Percentiles rank a stretch among this genome's conserved stretches.
Conservation (phyloP, 2,888 invertebrate species). For the Ethmia dodecea region DNA sequence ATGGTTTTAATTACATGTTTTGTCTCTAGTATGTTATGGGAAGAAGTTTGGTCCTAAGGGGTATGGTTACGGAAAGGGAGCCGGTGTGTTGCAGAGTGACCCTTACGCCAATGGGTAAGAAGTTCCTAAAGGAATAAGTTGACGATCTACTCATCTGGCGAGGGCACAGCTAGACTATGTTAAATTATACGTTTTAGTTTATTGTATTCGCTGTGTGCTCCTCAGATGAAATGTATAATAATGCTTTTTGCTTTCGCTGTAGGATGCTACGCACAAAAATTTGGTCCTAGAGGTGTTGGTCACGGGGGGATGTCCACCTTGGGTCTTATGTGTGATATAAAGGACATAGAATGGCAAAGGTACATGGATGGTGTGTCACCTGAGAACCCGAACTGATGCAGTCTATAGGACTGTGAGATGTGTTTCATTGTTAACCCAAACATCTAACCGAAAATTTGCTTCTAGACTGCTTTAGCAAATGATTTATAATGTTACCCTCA, state of each 20-base stretch:
- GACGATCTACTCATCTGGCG: conserved; percentile 52
- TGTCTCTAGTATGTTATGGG: conserved; percentile 91
- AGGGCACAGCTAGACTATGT: conserved; percentile 46
- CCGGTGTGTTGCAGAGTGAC: conserved; percentile 94
- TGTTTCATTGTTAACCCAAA: conserved; percentile 31
- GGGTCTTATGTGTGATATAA: conserved; percentile 91
- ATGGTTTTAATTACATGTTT: conserved; percentile 43
- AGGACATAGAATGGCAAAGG: conserved; percentile 87
- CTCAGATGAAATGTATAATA: conserved; percentile 44
- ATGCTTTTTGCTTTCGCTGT: conserved; percentile 71
- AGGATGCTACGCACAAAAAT: conserved; percentile 98
- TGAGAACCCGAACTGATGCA: conserved; percentile 30
- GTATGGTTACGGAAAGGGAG: conserved; percentile 98
- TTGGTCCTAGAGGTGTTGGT: conserved; percentile 96
- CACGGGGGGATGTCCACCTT: conserved; percentile 92
- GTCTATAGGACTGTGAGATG: conserved; percentile 39
- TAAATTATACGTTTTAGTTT: conserved; percentile 1
- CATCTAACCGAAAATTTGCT: conserved; percentile 44
- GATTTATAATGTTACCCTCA: conserved; percentile 20
- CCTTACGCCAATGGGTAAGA: conserved; percentile 89
- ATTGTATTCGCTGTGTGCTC: conserved; percentile 45
- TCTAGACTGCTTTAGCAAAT: conserved; percentile 55
- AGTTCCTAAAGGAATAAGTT: conserved; percentile 42
- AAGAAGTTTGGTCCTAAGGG: conserved; percentile 98
- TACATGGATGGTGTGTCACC: conserved; percentile 51